Percentiles rank a stretch among this genome's conserved stretches.
Evolutionary conservation across 2,888 invertebrate species (phyloP).

Genomic region (Spisula solida): DNA sequence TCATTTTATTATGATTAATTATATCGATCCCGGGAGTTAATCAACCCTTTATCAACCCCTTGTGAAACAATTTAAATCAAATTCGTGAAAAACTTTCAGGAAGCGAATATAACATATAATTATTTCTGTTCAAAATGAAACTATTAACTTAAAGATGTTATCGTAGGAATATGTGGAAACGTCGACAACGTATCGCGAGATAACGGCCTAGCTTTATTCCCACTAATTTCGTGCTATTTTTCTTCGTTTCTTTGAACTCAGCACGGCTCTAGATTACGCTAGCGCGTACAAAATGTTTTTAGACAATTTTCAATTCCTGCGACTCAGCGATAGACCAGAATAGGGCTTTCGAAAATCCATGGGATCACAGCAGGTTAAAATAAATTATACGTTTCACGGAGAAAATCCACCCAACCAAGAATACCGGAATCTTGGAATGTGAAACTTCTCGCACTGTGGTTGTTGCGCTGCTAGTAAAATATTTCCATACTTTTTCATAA

Average conservation of each 20-base stretch:
- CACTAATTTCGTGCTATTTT: constrained; percentile 50
- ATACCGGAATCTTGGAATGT: background rate
- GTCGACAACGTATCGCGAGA: constrained; percentile 42
- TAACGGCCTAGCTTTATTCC: constrained; percentile 52
- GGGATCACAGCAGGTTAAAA: constrained; percentile 11
- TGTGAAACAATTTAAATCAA: background rate
- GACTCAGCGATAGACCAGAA: constrained; percentile 34
- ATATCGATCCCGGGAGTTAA: background rate
- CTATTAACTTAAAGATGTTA: constrained; percentile 63
- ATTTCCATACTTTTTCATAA: background rate
- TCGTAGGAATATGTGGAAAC: constrained; percentile 42
- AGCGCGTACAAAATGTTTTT: constrained; percentile 59
- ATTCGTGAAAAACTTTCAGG: background rate
- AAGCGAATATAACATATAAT: constrained; percentile 7
- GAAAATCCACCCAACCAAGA: background rate
- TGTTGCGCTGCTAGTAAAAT: background rate
- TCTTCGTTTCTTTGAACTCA: constrained; percentile 62
- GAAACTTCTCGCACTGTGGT: background rate
- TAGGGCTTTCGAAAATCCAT: constrained; percentile 27
- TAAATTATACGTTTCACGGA: background rate
- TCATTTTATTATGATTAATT: constrained; percentile 1
- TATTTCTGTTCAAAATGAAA: constrained; percentile 52
- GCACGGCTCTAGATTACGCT: constrained; percentile 59
- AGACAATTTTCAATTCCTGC: constrained; percentile 32
- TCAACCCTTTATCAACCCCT: background rate